Percentiles rank a stretch among this genome's conserved stretches.
phyloP scores from a whole-genome alignment of 2,888 invertebrate genomes.

The Trichacis sp. region DNA sequence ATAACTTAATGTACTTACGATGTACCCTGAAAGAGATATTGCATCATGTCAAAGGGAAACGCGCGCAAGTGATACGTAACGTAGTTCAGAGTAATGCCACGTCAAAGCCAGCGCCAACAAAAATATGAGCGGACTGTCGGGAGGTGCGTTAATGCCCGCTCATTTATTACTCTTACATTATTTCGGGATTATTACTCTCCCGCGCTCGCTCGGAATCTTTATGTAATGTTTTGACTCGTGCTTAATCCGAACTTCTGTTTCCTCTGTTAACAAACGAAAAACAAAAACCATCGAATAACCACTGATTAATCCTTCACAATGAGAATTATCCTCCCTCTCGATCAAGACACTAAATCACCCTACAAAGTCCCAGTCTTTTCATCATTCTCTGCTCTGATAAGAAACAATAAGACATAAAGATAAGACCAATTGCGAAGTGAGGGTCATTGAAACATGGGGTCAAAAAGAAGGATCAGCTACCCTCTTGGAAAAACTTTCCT shows the following conservation, averaged over 20 bases:
- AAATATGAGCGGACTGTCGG: constrained; percentile 67
- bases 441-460: constrained; percentile 26
- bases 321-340: neutral
- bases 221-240: constrained; percentile 56
- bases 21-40: constrained; percentile 23
- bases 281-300: no score
- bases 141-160: constrained; percentile 63
- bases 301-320: no score
- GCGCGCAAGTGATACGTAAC: constrained; percentile 62
- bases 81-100: constrained; percentile 66
- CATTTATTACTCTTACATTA: constrained; percentile 68
- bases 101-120: constrained; percentile 68
- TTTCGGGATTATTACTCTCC: constrained; percentile 67
- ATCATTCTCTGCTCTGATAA: constrained; percentile 52
- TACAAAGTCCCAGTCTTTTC: constrained; percentile 15
- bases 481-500: constrained; percentile 10
- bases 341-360: neutral
- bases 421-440: constrained; percentile 45
- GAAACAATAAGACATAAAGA: constrained; percentile 54
- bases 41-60: constrained; percentile 20
- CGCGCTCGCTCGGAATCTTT: constrained; percentile 54
- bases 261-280: constrained; percentile 21
- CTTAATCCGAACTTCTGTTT: constrained; percentile 43
- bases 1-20: constrained; percentile 21
- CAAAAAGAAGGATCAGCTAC: constrained; percentile 11